Evolutionary conservation across 1,140 invertebrate species (phyloP), one percentile per base, ranked within the genome.

Genomic region (Drosophila varians): DNA sequence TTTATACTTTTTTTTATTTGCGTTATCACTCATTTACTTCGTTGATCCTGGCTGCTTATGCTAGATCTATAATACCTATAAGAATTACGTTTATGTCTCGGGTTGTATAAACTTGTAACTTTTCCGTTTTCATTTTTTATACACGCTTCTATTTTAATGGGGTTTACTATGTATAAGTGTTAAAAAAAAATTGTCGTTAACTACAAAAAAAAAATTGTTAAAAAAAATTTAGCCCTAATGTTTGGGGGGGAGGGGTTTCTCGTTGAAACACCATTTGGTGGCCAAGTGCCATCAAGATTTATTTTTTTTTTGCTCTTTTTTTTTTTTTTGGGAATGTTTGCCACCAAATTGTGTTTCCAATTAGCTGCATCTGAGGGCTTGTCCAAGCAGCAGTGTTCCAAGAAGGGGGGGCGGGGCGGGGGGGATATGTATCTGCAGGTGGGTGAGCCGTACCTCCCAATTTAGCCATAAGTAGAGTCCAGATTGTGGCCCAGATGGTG

Each of bases 11-110:
- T 52, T 28, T 61, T 31, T 47, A 47, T 51, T 49, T 64, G 47
- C 51, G 77, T 87, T 88, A 90, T 90, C 88, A 90, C 88, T 90
- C 79, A 82, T 69, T 87, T 86, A 71, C 80, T 90, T 90, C 88
- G 88, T 90, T 90, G 88, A 90, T 90, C 77, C 83, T 90, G 87
- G 66, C 87, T 77, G 79, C 79, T 83, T 82, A 82, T 61, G 55
- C 52, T 72, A 75, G 60, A 49, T 36, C 49, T 77, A 64, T 68
- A 71, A 80, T 62, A 60, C 43, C 70, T 66, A 42, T 51, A 56
- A 45, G 47, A 52, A 61, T 54, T 82, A 47, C 38, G 40, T 58
- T 60, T 58, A 54, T 45, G n/a, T 74, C 36, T 42, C 57, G 38
- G 31, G 38, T 52, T 38, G 49, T 43, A 69, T 73, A 42, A 61